phyloP scores from a whole-genome alignment of 35 echinoderm and acorn worm genomes.

The Acanthaster planci region DNA sequence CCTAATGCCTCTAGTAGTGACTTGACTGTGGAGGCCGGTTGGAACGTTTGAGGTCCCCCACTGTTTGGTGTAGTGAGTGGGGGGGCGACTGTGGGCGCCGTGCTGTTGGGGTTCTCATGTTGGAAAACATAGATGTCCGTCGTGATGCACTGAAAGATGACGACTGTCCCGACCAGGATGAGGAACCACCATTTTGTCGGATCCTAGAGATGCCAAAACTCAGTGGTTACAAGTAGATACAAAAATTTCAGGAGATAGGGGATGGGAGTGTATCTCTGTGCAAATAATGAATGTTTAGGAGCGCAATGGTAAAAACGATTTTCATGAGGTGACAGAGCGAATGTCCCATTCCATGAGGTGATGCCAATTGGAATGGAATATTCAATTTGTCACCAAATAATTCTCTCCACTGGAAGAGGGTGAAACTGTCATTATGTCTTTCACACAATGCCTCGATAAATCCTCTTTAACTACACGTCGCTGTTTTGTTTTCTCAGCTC shows the following conservation, averaged over 20 bases:
- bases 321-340: not conserved
- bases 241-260: no score
- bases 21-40: not conserved
- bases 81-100: not conserved
- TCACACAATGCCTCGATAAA: no score
- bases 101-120: constrained; percentile 6
- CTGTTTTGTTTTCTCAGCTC: no score
- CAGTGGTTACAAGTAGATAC: not conserved
- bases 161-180: constrained; percentile 50
- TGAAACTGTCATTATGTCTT: no score
- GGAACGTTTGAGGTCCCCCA: not conserved
- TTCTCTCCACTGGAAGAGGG: no score
- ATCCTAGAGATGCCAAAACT: constrained; percentile 40
- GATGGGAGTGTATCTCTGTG: no score
- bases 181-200: constrained; percentile 71
- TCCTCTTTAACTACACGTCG: no score
- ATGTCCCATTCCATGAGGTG: no score
- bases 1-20: not conserved
- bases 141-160: constrained; percentile 79
- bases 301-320: not conserved
- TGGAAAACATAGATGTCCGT: constrained; percentile 81
- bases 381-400: no score
- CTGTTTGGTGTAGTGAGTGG: constrained; percentile 6
- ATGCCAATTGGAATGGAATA: no score
- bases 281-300: no score